Percentiles rank a stretch among this genome's conserved stretches.
Conservation (phyloP, 2,888 invertebrate genomes). For the Dinocampus coccinellae region DNA sequence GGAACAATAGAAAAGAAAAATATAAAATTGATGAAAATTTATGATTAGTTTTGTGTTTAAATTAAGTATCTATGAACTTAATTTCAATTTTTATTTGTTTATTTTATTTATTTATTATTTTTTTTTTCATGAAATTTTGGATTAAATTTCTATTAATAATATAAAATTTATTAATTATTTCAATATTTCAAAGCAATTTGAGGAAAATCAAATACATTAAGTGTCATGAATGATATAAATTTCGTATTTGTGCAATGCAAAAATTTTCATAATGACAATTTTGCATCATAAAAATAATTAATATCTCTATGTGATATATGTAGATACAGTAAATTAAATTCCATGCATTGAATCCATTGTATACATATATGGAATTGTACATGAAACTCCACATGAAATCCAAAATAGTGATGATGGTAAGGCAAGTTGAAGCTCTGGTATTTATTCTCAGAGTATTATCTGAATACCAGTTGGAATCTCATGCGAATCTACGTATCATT, state of each 20-base stretch:
- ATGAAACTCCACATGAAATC: not conserved
- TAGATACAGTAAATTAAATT: not conserved
- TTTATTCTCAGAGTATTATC: not conserved
- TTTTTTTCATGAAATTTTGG: too few species aligned
- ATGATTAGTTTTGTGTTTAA: too few species aligned
- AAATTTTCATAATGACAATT: not conserved
- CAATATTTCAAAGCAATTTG: too few species aligned
- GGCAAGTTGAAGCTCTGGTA: not conserved
- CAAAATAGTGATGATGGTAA: not conserved
- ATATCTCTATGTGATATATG: not conserved
- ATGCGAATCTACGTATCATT: conserved; percentile 38
- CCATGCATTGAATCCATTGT: not conserved
- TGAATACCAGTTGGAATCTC: not conserved
- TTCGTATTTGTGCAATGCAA: too few species aligned
- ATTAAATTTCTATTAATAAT: too few species aligned
- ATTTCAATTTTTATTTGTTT: too few species aligned
- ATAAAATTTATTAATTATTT: too few species aligned
- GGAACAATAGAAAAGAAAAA: not conserved
- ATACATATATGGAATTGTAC: not conserved
- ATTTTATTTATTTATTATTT: too few species aligned
- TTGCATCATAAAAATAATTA: not conserved
- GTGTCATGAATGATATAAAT: too few species aligned
- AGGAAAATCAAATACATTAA: too few species aligned
- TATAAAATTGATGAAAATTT: too few species aligned
- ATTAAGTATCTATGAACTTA: too few species aligned